A percentile compares a stretch with the other conserved stretches of the same genome.
Conservation (phyloP, 2,113 vertebrate species). For the Ahaetulla prasina region DNA sequence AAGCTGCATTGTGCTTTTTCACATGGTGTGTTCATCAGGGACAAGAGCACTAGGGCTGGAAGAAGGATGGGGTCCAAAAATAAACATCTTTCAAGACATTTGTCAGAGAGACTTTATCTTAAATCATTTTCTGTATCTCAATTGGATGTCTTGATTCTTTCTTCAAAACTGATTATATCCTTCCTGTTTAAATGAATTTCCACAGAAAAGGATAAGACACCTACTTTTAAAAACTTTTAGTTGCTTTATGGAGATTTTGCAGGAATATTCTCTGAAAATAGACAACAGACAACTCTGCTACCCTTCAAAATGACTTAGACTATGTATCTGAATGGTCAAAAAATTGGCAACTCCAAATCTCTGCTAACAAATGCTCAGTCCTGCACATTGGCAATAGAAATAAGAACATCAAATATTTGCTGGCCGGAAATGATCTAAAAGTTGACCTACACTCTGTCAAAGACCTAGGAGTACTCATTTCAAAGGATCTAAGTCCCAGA, state of each 20-base stretch:
- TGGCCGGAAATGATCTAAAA: too few species aligned
- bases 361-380: too few species aligned
- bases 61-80: constrained; percentile 55
- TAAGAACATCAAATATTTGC: too few species aligned
- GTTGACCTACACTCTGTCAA: too few species aligned
- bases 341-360: too few species aligned
- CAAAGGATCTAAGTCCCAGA: too few species aligned
- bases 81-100: constrained; percentile 54
- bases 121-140: neutral
- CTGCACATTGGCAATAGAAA: too few species aligned
- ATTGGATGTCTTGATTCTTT: constrained; percentile 31
- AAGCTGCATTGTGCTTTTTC: constrained; percentile 73
- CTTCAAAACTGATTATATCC: constrained; percentile 20
- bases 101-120: constrained; percentile 1
- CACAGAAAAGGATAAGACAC: constrained; percentile 12
- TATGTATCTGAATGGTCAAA: too few species aligned
- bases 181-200: constrained; percentile 19
- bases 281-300: too few species aligned
- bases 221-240: neutral
- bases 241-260: constrained; percentile 10
- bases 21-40: constrained; percentile 71
- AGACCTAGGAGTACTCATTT: too few species aligned
- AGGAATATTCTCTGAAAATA: constrained; percentile 2
- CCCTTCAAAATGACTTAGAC: too few species aligned
- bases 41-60: constrained; percentile 62